phyloP scores from a whole-genome alignment of 2,888 invertebrate genomes.

The Leucozona laternaria region DNA sequence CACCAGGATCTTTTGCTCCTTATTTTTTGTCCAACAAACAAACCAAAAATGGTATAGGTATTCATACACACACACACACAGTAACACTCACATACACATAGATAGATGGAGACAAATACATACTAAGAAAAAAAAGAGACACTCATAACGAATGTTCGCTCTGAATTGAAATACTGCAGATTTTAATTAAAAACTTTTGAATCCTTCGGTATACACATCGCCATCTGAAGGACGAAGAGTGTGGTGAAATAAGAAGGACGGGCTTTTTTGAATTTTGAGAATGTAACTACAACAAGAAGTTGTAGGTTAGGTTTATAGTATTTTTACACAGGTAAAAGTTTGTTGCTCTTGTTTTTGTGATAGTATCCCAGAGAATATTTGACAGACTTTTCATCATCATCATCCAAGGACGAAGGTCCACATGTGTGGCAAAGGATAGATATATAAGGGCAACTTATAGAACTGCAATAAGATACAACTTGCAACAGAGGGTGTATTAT shows the following conservation, averaged over 20 bases:
- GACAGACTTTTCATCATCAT: slow-evolving; percentile 63
- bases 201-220: slow-evolving; percentile 35
- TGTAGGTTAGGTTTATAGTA: slow-evolving; percentile 29
- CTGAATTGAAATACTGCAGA: slow-evolving; percentile 73
- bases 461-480: slow-evolving; percentile 57
- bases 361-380: slow-evolving; percentile 21
- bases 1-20: neutral
- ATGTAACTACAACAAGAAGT: slow-evolving; percentile 51
- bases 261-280: slow-evolving; percentile 30
- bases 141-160: slow-evolving; percentile 42
- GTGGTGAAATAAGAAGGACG: neutral
- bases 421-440: slow-evolving; percentile 31
- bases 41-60: neutral
- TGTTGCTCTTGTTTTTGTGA: slow-evolving; percentile 33
- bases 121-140: neutral
- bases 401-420: slow-evolving; percentile 37
- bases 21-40: slow-evolving; percentile 5
- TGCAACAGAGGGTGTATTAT: slow-evolving; percentile 38
- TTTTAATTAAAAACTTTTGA: slow-evolving; percentile 75
- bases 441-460: neutral
- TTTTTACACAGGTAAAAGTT: slow-evolving; percentile 45
- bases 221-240: neutral
- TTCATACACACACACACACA: slow-evolving; percentile 2
- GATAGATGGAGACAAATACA: neutral
- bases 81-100: too few relatives aligned